Evolutionary conservation across 2,797 vertebrate genomes (phyloP), one percentile per base, ranked within the genome.

Genomic region (Stomatorhinus walkeri): DNA sequence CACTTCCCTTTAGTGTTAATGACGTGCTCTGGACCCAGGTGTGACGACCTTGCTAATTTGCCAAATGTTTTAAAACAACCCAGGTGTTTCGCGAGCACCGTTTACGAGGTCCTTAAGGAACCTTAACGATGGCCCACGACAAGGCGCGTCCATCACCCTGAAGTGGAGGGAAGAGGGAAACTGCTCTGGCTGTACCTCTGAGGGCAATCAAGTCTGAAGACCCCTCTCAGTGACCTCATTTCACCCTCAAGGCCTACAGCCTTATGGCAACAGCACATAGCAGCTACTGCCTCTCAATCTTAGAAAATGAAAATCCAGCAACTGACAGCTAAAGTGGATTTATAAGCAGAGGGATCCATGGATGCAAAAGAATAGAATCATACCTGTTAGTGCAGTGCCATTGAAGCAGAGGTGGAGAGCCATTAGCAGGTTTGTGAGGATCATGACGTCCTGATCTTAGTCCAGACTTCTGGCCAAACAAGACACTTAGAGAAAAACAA

Each of bases 1-100:
- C 93, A 92, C 89, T 90, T 91, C 88, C 88, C 89, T 92, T 93
- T 92, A 91, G 12, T 28, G 90, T 88, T 93, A 92, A 92, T 92
- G 91, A 91, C 87, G 87, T 56, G 59, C 85, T 87, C 83, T 88
- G 89, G 90, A 89, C 89, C 90, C 87, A 89, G 48, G 43, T 32
- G 22, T 61, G 87, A 89, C 90, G 48, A 92, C 90, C 88, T 89
- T 89, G 51, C 83, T 93, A 86, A 93, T 92, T 93, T 79, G 84
- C 85, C 61, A 86, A 89, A 86, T 51, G 83, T 49, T 86, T 85
- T 68, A 86, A 85, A 87, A 54, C 83, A 85, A 76, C 61, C 88
- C 84, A 87, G 61, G 84, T 89, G 83, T 89, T 52, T 24, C 19
- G 46, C 61, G 9, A n/a, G 32, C 12, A 36, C 24, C 32, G 14